phyloP scores from a whole-genome alignment of 1,140 invertebrate genomes.

The Ditylenchus dipsaci region DNA sequence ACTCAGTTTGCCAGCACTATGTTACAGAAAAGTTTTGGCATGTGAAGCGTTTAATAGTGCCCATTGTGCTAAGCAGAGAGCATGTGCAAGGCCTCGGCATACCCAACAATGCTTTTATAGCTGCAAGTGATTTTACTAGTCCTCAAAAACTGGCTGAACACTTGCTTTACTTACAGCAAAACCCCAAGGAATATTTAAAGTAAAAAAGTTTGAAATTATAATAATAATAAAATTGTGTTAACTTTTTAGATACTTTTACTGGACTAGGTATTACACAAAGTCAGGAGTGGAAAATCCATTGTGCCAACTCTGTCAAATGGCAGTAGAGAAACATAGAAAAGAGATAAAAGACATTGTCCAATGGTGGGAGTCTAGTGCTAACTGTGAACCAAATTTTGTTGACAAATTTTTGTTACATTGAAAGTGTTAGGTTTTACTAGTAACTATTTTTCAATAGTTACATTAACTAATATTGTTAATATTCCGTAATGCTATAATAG shows the following conservation, averaged over 20 bases:
- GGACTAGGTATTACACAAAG: background rate
- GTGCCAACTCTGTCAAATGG: background rate
- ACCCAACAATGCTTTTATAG: background rate
- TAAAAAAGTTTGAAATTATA: background rate
- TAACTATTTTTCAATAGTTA: background rate
- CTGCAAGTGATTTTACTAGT: background rate
- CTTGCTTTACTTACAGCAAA: background rate
- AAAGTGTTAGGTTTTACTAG: background rate
- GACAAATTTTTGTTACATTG: background rate
- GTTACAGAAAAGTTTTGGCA: conserved; percentile 56
- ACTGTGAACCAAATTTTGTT: background rate
- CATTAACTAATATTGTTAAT: background rate
- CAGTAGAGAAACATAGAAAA: background rate
- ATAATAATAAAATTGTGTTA: background rate
- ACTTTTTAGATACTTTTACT: background rate
- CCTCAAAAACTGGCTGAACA: conserved; percentile 1
- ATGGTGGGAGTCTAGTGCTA: background rate
- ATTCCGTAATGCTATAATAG: background rate
- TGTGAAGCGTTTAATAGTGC: conserved; percentile 5
- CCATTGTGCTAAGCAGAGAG: conserved; percentile 11
- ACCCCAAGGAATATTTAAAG: background rate
- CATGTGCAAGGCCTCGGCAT: background rate
- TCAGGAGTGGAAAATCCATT: background rate
- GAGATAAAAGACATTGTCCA: background rate
- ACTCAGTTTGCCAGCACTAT: conserved; percentile 56